Evolutionary conservation across 2,797 vertebrate genomes (phyloP).

Genomic region (Otolemur crassicaudatus): DNA sequence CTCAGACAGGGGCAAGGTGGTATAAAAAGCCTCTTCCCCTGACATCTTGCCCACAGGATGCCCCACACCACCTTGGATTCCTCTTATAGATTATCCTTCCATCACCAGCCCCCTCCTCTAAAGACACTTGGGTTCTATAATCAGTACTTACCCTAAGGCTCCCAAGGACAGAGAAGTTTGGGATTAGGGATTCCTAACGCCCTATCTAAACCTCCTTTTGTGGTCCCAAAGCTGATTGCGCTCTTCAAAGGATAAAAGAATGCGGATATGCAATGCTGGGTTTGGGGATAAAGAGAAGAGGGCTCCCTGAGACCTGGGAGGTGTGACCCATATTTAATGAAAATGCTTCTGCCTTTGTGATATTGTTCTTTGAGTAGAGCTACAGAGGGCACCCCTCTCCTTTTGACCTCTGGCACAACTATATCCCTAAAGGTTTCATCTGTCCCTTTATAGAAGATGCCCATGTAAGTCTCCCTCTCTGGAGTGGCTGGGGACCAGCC

Average conservation of each 20-base stretch:
- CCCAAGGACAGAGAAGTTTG: conserved; percentile 81
- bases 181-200: conserved; percentile 81
- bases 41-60: conserved; percentile 81
- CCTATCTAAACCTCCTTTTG: conserved; percentile 62
- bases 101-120: conserved; percentile 25
- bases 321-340: neutral
- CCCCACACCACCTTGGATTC: neutral
- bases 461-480: neutral
- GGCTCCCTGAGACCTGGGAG: neutral
- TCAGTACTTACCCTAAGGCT: conserved; percentile 81
- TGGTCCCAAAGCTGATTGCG: conserved; percentile 71
- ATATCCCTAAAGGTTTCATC: neutral
- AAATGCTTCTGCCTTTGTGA: neutral
- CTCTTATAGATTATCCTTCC: conserved; percentile 64
- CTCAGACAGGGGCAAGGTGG: conserved; percentile 91
- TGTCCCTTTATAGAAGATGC: neutral
- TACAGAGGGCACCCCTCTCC: neutral
- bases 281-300: neutral
- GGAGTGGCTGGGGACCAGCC: neutral
- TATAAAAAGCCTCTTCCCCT: conserved; percentile 90
- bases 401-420: neutral
- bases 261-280: neutral
- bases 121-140: conserved; percentile 81
- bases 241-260: conserved; percentile 55
- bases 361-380: neutral